Base-by-base conservation (phyloP, 2,797 vertebrate genomes). In the Betta splendens region DNA sequence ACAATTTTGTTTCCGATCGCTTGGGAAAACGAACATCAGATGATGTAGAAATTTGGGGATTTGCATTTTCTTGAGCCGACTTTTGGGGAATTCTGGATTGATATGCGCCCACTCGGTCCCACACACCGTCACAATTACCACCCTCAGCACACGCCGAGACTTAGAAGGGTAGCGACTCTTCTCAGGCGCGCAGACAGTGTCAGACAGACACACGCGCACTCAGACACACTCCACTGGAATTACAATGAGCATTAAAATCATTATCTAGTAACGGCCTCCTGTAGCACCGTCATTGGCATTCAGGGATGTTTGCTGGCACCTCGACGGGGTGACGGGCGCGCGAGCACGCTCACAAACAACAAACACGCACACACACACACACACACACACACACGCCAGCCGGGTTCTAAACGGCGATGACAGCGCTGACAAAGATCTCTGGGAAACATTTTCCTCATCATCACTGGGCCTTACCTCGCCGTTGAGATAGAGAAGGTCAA, bases 401-500 rank as follows among this genome's bases (percentile, higher is more conserved):
- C 8, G 1, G 1, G 21, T 29, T 56, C 48, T 51, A 52, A 67
- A 55, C 35, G 51, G 80, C 61, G 55, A 50, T n/a, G 7, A 53
- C 15, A 15, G 48, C 3, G 1, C 12, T 11, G 23, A 29, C 16
- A 46, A 43, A 29, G 45, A 59, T 44, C 43, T 53, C 47, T 47
- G 69, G 44, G 42, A 58, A 55, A 72, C 29, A 26, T 20, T 75
- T 48, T 46, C 44, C 62, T 59, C 61, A 35, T 43, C 43, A 59
- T 26, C 35, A 21, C n/a, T 3, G 0, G 37, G 44, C 28, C 92
- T 93, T 79, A 96, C 95, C 92, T 95, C 89, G 61, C 95, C 95
- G 1, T 96, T 96, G 42, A 96, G 90, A 76, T 93, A 97, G 40
- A 97, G 93, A 62, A 98, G 91, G 85, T 96, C 95, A 1, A 98